A percentile compares a stretch with the other conserved stretches of the same genome.
phyloP scores from a whole-genome alignment of 2,888 invertebrate genomes.

The Anthophora plumipes region DNA sequence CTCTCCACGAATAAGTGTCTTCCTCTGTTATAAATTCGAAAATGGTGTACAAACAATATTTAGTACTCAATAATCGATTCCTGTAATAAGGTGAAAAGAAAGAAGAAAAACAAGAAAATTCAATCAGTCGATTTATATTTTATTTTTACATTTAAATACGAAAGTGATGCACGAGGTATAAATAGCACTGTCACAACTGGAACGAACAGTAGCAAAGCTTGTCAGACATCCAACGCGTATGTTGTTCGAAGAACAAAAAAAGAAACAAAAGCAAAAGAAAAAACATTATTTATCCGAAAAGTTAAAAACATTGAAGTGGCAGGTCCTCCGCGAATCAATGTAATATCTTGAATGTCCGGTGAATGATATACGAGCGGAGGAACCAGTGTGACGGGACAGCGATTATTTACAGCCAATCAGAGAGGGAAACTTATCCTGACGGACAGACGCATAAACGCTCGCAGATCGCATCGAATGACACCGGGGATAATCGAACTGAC shows the following conservation, averaged over 20 bases:
- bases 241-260: too few species aligned
- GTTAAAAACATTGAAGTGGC: conserved; percentile 2
- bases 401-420: conserved; percentile 61
- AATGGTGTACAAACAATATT: too few species aligned
- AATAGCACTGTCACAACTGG: background rate
- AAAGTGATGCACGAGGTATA: background rate
- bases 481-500: conserved; percentile 62
- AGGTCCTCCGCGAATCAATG: conserved; percentile 28
- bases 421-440: conserved; percentile 39
- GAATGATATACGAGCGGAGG: conserved; percentile 47
- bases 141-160: background rate
- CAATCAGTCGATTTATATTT: background rate
- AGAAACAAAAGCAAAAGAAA: too few species aligned
- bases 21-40: too few species aligned
- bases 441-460: conserved; percentile 53
- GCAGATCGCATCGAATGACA: conserved; percentile 54
- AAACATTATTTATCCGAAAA: conserved; percentile 27
- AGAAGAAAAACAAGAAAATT: background rate
- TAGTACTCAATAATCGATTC: too few species aligned
- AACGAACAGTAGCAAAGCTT: background rate
- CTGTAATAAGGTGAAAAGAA: background rate
- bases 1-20: too few species aligned
- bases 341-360: conserved; percentile 44
- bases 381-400: conserved; percentile 16
- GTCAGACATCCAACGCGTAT: background rate